Evolutionary conservation across 2,797 vertebrate genomes (phyloP), one percentile per base, ranked within the genome.

Genomic region (Crocidura indochinensis): DNA sequence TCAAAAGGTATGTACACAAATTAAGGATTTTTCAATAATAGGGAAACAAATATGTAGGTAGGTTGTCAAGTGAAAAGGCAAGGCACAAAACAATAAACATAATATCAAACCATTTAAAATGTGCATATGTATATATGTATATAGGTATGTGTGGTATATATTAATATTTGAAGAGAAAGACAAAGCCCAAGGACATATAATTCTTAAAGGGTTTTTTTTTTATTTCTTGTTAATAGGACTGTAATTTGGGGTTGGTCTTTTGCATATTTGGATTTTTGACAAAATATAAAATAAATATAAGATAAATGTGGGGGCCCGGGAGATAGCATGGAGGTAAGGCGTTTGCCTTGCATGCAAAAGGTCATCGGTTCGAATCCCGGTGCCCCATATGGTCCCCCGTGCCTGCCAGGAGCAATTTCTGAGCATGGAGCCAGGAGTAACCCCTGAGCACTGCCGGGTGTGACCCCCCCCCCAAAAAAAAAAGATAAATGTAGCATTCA

Each of bases 11-110:
- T 38, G 38, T 5, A 47, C 12, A 7, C 84, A 88, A 92, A 82
- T 51, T 65, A 4, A 77, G 19, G 86, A 31, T 89, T 65, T 47
- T 91, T 86, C 76, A 86, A 64, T 68, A 79, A 72, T 46, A 69
- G 56, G 24, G 15, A 92, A 44, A 49, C 2, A 56, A 60, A 60
- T 7, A 60, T 20, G 15, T 60, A 26, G 20, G 3, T 79, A 19
- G 56, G 68, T 9, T 64, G 20, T n/a, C 24, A 38, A 78, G 14
- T 60, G 12, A 91, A 82, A 84, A 7, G 75, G 8, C 47, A 85
- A 81, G 27, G 49, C 82, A 65, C 10, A 81, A 86, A 84, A 60
- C 2, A 68, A 38, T 15, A 79, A 1, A 14, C 14, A 26, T 65
- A 38, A 71, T 38, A 20, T 84, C 6, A 78, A 67, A 7, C 5